These are phyloP conservation scores for Rallus limicola DNA, from an alignment of 2,113 vertebrate genomes.

Conservation along the genomic window DNA sequence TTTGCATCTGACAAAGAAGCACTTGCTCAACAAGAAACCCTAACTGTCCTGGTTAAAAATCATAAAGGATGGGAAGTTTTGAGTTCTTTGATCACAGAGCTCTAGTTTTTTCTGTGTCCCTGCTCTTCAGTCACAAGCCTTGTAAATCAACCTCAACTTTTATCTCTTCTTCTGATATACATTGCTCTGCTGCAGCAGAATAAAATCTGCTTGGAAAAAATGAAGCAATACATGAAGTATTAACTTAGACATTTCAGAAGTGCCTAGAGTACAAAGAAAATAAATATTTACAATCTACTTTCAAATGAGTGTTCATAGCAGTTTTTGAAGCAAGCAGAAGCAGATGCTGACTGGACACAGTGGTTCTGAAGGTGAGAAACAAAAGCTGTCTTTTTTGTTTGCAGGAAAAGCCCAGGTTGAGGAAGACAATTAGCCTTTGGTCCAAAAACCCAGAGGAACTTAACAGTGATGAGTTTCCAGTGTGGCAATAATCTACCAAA, in stretches of 20 bases:
- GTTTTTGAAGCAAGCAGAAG: not conserved
- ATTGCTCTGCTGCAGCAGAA: not conserved
- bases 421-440: not conserved
- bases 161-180: not conserved
- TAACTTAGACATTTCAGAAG: not conserved
- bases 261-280: not conserved
- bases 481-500: accelerated
- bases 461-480: not conserved
- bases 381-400: not conserved
- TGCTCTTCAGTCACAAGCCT: not conserved
- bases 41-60: not conserved
- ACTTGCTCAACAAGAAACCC: not conserved
- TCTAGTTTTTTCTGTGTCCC: not conserved
- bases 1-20: not conserved
- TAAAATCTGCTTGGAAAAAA: constrained; percentile 6
- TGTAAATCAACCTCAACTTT: not conserved
- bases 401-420: not conserved
- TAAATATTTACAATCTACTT: not conserved
- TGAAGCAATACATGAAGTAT: not conserved
- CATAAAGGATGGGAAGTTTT: not conserved
- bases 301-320: not conserved
- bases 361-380: not conserved
- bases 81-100: not conserved
- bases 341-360: not conserved
- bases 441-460: not conserved